Conservation (phyloP, 2,888 invertebrate species). For the Leucophora obtusa region DNA sequence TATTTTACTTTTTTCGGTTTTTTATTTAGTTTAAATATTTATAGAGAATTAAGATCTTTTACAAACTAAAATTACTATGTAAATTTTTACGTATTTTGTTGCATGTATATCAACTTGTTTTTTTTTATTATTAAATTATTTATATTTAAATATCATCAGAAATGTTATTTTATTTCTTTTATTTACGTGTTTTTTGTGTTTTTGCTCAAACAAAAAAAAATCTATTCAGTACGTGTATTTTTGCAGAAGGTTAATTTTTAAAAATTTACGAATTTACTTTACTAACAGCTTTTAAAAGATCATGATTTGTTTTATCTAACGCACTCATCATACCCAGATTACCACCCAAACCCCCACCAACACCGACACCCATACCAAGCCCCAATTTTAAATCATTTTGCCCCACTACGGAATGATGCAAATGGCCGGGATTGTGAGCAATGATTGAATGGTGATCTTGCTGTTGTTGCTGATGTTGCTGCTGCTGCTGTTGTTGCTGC, state of each 20-base stretch:
- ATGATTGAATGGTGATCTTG: slow-evolving; percentile 78
- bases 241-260: slow-evolving; percentile 14
- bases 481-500: slow-evolving; percentile 72
- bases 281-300: slow-evolving; percentile 79
- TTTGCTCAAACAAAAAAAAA: slow-evolving; percentile 2
- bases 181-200: background rate
- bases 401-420: slow-evolving; percentile 78
- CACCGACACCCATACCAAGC: slow-evolving; percentile 77
- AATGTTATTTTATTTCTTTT: slow-evolving; percentile 31
- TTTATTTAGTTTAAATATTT: slow-evolving; percentile 43
- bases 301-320: slow-evolving; percentile 78
- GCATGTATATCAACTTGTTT: slow-evolving; percentile 55
- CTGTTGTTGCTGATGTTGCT: slow-evolving; percentile 72
- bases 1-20: slow-evolving; percentile 50
- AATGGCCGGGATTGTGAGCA: slow-evolving; percentile 78
- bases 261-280: slow-evolving; percentile 79
- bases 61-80: slow-evolving; percentile 74
- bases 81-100: slow-evolving; percentile 75
- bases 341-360: slow-evolving; percentile 76
- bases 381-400: slow-evolving; percentile 79
- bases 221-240: slow-evolving; percentile 43
- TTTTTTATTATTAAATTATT: slow-evolving; percentile 36
- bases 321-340: slow-evolving; percentile 79
- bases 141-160: slow-evolving; percentile 30
- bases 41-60: slow-evolving; percentile 59